phyloP scores from a whole-genome alignment of 2,113 vertebrate species.

The Felis catus region DNA sequence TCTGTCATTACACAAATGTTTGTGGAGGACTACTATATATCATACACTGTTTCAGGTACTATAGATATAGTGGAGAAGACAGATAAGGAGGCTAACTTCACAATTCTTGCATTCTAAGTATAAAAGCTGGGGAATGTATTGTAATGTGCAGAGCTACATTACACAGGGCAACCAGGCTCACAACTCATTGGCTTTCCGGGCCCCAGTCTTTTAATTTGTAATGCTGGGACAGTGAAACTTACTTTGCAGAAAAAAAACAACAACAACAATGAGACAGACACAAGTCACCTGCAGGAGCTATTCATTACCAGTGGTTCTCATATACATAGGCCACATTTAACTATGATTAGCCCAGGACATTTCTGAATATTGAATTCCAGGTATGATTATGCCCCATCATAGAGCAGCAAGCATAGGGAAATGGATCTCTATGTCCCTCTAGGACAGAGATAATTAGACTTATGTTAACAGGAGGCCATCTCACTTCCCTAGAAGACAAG shows the following conservation, averaged over 20 bases:
- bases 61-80: not conserved
- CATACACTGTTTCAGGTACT: not conserved
- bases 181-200: not conserved
- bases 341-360: not conserved
- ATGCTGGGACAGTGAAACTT: not conserved
- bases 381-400: not conserved
- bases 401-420: not conserved
- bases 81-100: not conserved
- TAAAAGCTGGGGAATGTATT: not conserved
- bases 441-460: constrained; percentile 30
- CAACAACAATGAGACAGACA: not conserved
- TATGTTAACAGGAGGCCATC: not conserved
- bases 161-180: not conserved
- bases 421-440: not conserved
- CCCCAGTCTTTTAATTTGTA: not conserved
- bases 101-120: not conserved
- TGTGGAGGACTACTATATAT: not conserved
- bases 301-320: not conserved
- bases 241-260: not conserved
- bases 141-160: rapidly evolving
- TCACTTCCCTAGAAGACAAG: constrained; percentile 45
- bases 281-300: not conserved
- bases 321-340: not conserved
- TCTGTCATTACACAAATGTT: not conserved
- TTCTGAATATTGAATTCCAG: not conserved